These are phyloP conservation scores for Drosophila birchii DNA, from an alignment of 2,888 invertebrate genomes.

Conservation along the genomic window DNA sequence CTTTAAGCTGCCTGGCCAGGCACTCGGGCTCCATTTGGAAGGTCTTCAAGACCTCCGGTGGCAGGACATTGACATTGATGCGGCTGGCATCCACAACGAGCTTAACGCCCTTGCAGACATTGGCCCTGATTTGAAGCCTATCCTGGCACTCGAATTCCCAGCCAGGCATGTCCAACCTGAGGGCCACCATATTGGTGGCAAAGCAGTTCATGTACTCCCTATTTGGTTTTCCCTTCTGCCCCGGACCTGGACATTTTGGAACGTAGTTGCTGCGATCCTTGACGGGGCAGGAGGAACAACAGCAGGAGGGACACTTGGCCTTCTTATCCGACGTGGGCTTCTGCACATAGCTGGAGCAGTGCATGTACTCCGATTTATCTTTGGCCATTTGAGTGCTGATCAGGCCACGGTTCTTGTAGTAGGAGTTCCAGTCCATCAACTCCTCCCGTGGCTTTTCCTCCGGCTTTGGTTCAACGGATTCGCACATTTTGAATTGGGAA, in stretches of 20 bases:
- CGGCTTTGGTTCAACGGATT: constrained; percentile 4
- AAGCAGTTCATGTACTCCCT: constrained; percentile 38
- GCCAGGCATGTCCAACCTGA: constrained; percentile 62
- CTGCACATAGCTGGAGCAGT: constrained; percentile 42
- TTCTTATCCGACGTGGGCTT: not conserved
- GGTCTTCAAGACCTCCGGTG: constrained; percentile 34
- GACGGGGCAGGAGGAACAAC: constrained; percentile 57
- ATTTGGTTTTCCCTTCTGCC: constrained; percentile 44
- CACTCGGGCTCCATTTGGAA: constrained; percentile 57
- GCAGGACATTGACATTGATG: constrained; percentile 61
- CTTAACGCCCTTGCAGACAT: constrained; percentile 55
- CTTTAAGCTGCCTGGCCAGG: constrained; percentile 50
- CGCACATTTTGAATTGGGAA: not conserved
- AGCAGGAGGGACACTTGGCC: constrained; percentile 20
- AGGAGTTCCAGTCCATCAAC: constrained; percentile 7
- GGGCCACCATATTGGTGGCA: constrained; percentile 55
- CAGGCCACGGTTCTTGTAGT: constrained; percentile 44
- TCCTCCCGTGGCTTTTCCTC: constrained; percentile 13
- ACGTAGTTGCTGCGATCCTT: not conserved
- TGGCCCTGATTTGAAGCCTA: constrained; percentile 34
- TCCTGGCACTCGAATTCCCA: constrained; percentile 53
- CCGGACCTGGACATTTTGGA: constrained; percentile 30
- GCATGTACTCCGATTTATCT: constrained; percentile 52
- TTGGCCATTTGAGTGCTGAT: constrained; percentile 43
- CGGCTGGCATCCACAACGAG: constrained; percentile 43